Conservation (phyloP, 2,888 invertebrate species). For the Ferdinandea cuprea region DNA sequence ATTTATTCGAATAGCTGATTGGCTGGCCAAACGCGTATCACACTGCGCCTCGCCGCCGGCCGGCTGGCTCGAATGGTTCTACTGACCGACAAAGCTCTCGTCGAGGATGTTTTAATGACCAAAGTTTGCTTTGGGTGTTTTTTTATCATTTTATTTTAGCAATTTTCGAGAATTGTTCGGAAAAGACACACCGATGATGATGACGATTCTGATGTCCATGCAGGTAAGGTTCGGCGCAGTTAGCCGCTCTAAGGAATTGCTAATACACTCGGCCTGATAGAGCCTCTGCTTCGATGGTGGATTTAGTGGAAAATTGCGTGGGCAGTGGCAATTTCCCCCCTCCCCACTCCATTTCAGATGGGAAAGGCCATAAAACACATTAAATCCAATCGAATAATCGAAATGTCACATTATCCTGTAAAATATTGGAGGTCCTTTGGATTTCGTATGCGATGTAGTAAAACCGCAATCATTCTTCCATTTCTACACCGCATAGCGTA, state of each 20-base stretch:
- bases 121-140: slow-evolving; percentile 51
- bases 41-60: too few relatives aligned
- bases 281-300: slow-evolving; percentile 23
- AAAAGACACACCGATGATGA: slow-evolving; percentile 48
- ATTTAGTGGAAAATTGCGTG: slow-evolving; percentile 72
- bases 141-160: slow-evolving; percentile 32
- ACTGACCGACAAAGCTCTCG: slow-evolving; percentile 68
- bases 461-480: slow-evolving; percentile 74
- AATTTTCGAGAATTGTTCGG: slow-evolving; percentile 48
- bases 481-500: slow-evolving; percentile 20
- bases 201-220: slow-evolving; percentile 5
- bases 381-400: slow-evolving; percentile 84
- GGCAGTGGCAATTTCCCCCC: slow-evolving; percentile 56
- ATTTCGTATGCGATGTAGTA: slow-evolving; percentile 74
- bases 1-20: slow-evolving; percentile 72
- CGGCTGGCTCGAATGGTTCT: slow-evolving; percentile 23
- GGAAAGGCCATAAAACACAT: slow-evolving; percentile 81
- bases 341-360: slow-evolving; percentile 1
- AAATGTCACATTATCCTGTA: slow-evolving; percentile 84
- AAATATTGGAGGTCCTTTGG: slow-evolving; percentile 80
- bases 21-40: slow-evolving; percentile 57
- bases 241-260: slow-evolving; percentile 51
- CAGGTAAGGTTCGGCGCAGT: slow-evolving; percentile 59
- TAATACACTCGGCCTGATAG: slow-evolving; percentile 57
- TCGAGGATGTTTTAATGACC: slow-evolving; percentile 59